Conservation (phyloP, 1,140 invertebrate species). For the Drosophila athabasca region DNA sequence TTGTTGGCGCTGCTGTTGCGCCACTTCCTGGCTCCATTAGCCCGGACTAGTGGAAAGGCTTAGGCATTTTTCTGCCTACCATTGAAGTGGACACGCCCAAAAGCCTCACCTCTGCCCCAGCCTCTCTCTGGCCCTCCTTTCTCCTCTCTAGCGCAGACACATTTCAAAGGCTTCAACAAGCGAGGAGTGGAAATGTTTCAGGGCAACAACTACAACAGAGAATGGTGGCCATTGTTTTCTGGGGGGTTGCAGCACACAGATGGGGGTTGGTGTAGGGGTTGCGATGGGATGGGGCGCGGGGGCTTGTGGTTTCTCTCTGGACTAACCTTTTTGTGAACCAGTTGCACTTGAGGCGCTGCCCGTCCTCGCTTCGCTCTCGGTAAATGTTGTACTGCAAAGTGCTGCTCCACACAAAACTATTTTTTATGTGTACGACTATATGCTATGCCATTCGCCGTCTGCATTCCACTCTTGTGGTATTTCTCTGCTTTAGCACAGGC, state of each 20-base stretch:
- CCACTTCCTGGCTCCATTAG: slow-evolving; percentile 42
- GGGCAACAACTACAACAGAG: slow-evolving; percentile 47
- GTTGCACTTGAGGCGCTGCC: slow-evolving; percentile 43
- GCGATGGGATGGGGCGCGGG: slow-evolving; percentile 1
- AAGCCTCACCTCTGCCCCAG: neutral
- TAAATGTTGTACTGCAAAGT: slow-evolving; percentile 39
- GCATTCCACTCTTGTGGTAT: slow-evolving; percentile 15
- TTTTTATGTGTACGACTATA: slow-evolving; percentile 15
- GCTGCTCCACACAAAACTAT: slow-evolving; percentile 46
- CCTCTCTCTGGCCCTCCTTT: neutral
- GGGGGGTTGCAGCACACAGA: slow-evolving; percentile 23
- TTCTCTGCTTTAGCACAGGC: slow-evolving; percentile 19
- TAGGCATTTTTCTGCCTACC: slow-evolving; percentile 21
- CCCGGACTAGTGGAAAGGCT: slow-evolving; percentile 15
- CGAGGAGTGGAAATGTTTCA: slow-evolving; percentile 50
- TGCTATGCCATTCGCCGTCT: slow-evolving; percentile 15
- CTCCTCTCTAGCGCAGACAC: slow-evolving; percentile 28
- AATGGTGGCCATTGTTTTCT: slow-evolving; percentile 52
- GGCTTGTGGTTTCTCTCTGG: slow-evolving; percentile 13
- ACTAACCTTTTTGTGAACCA: slow-evolving; percentile 46
- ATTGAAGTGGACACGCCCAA: slow-evolving; percentile 48
- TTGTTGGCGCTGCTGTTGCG: slow-evolving; percentile 12
- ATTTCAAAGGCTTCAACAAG: slow-evolving; percentile 58
- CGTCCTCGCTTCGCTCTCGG: neutral
- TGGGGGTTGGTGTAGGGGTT: slow-evolving; percentile 11